A percentile compares a stretch with the other conserved stretches of the same genome.
Conservation (phyloP, 2,888 invertebrate genomes). For the Plutella xylostella region DNA sequence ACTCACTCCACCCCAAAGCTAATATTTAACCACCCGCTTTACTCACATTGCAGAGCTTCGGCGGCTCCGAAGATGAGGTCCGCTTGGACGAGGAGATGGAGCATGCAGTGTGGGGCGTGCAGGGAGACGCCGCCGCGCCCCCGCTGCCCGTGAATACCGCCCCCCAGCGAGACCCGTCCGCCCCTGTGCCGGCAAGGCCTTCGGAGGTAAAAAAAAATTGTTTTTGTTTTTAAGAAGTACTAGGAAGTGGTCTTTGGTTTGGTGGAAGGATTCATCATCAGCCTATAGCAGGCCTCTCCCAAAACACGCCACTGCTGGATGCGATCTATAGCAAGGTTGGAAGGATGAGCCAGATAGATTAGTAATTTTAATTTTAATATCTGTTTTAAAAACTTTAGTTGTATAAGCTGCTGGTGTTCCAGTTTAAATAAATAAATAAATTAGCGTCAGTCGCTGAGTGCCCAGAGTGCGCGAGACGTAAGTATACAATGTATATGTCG, state of each 20-base stretch:
- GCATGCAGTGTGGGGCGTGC: constrained; percentile 82
- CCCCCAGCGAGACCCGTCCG: constrained; percentile 29
- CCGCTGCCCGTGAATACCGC: constrained; percentile 66
- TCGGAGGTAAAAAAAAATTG: too few species aligned
- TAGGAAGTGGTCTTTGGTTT: background rate
- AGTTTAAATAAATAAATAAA: too few species aligned
- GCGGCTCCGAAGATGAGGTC: too few species aligned
- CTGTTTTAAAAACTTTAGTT: too few species aligned
- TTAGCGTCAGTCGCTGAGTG: too few species aligned
- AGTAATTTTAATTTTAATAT: background rate
- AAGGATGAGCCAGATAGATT: background rate
- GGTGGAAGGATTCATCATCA: background rate
- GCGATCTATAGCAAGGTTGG: background rate
- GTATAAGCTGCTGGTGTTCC: too few species aligned
- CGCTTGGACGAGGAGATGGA: constrained; percentile 90
- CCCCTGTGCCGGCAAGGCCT: constrained; percentile 17
- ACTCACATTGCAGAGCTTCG: too few species aligned
- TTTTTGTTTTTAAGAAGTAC: too few species aligned
- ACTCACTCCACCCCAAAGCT: too few species aligned
- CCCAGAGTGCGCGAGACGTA: background rate
- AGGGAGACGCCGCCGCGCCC: constrained; percentile 65
- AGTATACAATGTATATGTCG: too few species aligned
- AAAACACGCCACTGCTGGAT: background rate
- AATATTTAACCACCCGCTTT: too few species aligned
- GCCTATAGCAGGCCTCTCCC: background rate